Evolutionary conservation across 2,113 vertebrate genomes (phyloP), one percentile per base, ranked within the genome.

Genomic region (Setophaga coronata): DNA sequence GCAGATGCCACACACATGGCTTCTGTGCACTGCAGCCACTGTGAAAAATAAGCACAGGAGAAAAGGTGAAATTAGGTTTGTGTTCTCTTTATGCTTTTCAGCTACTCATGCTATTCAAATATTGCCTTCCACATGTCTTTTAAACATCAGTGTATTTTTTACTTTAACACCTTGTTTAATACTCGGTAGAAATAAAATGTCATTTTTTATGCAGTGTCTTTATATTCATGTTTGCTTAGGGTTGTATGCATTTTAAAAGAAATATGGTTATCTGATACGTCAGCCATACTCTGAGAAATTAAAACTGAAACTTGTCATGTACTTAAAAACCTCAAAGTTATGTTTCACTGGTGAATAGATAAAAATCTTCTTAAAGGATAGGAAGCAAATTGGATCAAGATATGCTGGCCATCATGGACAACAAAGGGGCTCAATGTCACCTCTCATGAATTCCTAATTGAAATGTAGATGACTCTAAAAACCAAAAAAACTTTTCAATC

Each of bases 1-100:
- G 42, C 33, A 74, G 74, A 81, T 54, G 42, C 15, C 76, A 16
- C 0, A 2, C 2, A 1, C 0, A 0, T 16, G 43, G 10, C 53
- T 85, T 62, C 61, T 10, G 1, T 60, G 51, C 13, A 13, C 38
- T 26, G 4, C 34, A 78, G 40, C 21, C 2, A 0, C 58, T 6
- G 12, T 29, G 54, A 82, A n/a, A 90, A 80, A 65, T 5, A 80
- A 82, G 18, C 16, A n/a, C 28, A 64, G 48, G 13, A 81, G 14
- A 56, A 70, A 80, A 83, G 5, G 3, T n/a, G 43, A 90, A 38
- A 48, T 31, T 40, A 67, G 12, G 26, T 67, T 65, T 26, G 38
- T 51, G 9, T 56, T 82, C 34, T 47, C 23, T 67, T 89, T 40
- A 56, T 19, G 14, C 19, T 92, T 87, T 81, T 77, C 40, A 81